Evolutionary conservation across 2,888 invertebrate genomes (phyloP), one percentile per base, ranked within the genome.

Genomic region (Cerastis rubricosa): DNA sequence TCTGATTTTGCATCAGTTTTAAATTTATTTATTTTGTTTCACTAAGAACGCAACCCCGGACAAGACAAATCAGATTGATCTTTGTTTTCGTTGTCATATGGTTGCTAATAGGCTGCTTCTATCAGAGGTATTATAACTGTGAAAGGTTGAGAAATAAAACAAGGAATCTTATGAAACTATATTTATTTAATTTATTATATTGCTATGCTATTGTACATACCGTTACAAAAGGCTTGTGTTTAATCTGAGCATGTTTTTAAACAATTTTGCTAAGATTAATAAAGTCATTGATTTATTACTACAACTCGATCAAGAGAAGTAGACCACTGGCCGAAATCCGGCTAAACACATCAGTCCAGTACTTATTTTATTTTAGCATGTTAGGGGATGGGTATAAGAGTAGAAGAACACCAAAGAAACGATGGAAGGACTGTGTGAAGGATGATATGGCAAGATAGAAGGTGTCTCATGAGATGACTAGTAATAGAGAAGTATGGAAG

Each of bases 121-220:
- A 11, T n/a, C n/a, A 49, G 9, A n/a, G 11, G n/a, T 22, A n/a
- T 54, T 49, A 22, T n/a, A 7, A 19, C 19, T 8, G 22, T 22
- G 51, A 51, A 51, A 51, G 51, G n/a, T 35, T 40, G 11, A 65
- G 29, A 80, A 76, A 81, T 69, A 49, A 84, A 81, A 84, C 74
- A 72, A 45, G 3, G 2, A 40, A 9, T 54, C 47, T 12, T 81
- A 81, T 5, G 73, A 85, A 86, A 85, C 71, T 78, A 82, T 68
- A 68, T 86, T 81, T 84, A 86, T 84, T 85, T 73, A 69, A 45
- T 80, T 47, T 70, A 43, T 6, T 45, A 49, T 67, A 83, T 77
- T 45, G n/a, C 63, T 82, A 68, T 47, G n/a, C 49, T 83, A 72
- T 65, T 78, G 69, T 83, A 85, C 80, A 86, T 63, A 74, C 35